Base-by-base conservation (phyloP, 2,888 invertebrate species). In the Andrena trimmerana region DNA sequence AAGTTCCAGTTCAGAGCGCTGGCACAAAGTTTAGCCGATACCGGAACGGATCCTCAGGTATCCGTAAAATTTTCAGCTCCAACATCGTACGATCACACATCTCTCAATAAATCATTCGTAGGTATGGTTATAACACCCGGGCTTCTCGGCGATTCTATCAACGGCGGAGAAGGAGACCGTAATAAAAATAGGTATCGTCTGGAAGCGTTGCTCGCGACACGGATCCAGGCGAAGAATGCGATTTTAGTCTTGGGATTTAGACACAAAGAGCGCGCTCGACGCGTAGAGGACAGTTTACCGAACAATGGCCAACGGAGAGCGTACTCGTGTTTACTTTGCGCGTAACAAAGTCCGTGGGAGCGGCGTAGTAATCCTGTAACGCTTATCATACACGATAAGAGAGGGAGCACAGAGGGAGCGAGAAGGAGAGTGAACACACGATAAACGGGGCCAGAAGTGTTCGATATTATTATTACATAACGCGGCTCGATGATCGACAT, bases 331-430 rank as follows among this genome's bases (percentile, higher is more conserved):
- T 81, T 81, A 81, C 36, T 73, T 73, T 57, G n/a, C 29, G 68
- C 42, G 57, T 60, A 79, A 81, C 73, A 69, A 74, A 70, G 74
- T 81, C 69, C 80, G 80, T 79, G 81, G 69, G 80, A 80, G 66
- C 63, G 57, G 63, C 69, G 60, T 24, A 68, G 60, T 71, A 78
- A 83, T 86, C 73, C 72, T 67, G 65, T 68, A 67, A 54, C 68
- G 68, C 69, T 86, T 86, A 86, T 86, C 86, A 16, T 67, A 29
- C n/a, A 7, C 16, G 76, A 80, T 70, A 73, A 73, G 52, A 33
- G 27, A 60, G 72, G n/a, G 50, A 73, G 62, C 69, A 7, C 20
- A 36, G 33, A 48, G 60, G 65, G 54, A 20, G 16, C 62, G 71
- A 67, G 67, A 70, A 74, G 70, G 70, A 63, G 20, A 65, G 66